Base-by-base conservation (phyloP, 2,113 vertebrate species). In the Engystomops pustulosus region DNA sequence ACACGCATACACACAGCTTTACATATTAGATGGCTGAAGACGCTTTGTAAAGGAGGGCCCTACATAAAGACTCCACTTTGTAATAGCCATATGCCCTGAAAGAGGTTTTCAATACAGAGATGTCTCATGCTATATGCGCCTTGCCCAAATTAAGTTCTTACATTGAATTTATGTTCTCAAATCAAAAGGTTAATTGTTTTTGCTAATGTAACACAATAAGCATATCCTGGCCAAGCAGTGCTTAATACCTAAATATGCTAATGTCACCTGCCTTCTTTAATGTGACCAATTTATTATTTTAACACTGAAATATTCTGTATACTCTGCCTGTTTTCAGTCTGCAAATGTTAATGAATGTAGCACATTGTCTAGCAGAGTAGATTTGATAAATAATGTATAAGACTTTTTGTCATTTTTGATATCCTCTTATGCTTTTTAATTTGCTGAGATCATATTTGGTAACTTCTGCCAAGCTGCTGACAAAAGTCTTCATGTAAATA, bases 361-460 rank as follows among this genome's bases (percentile, higher is more conserved):
- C 11, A 4, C 27, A 18, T 47, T 45, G 60, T 4, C 20, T 34
- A n/a, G 38, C 36, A 65, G 12, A 49, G 18, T 6, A 30, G 17
- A n/a, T 14, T 45, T 80, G n/a, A 67, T 80, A 49, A 67, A 80
- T 80, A 80, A 49, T 68, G 60, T 65, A 68, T 49, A 68, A 60
- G 30, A 67, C 23, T 47, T 36, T 79, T 60, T 79, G 23, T 62
- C 77, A 60, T 65, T 62, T 30, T 14, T 60, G 4, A 44, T 80
- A 80, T 79, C 36, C 0, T 41, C n/a, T 65, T 34, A 17, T 25
- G 18, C 20, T 38, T 17, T 78, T 41, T 78, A 78, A 79, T 11
- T 78, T 67, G 55, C 11, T 55, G 32, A 62, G 55, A 62, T 44
- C 20, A 20, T 27, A 30, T 11, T 65, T 30, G 15, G 38, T 41